Evolutionary conservation across 2,888 invertebrate genomes (phyloP).

Genomic region (Synanthedon vespiformis): DNA sequence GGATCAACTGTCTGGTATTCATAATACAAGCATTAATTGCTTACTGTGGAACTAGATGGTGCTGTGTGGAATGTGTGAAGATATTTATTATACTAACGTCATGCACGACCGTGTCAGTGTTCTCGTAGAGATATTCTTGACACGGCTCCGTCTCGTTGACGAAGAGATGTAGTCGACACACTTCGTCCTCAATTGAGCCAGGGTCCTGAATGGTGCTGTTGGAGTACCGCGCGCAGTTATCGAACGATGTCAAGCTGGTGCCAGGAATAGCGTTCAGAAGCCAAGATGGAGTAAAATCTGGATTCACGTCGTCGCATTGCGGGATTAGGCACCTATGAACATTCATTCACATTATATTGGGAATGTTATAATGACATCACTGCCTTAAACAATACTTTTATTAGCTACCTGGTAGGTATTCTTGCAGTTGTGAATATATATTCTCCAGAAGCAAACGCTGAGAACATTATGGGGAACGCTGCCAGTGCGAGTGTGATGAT

Average conservation of each 20-base stretch:
- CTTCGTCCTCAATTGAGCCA: constrained; percentile 7
- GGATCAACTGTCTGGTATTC: too few species aligned
- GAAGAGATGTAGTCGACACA: constrained; percentile 43
- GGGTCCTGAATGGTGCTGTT: constrained; percentile 17
- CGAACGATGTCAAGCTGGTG: constrained; percentile 25
- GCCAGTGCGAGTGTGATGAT: constrained; percentile 41
- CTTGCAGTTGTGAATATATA: constrained; percentile 59
- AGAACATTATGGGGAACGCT: constrained; percentile 50
- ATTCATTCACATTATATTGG: background rate
- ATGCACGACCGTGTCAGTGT: constrained; percentile 46
- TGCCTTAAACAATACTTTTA: background rate
- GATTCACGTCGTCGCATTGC: constrained; percentile 36
- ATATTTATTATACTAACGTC: constrained; percentile 34
- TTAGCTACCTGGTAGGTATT: constrained; percentile 41
- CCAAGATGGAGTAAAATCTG: constrained; percentile 40
- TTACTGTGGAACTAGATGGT: too few species aligned
- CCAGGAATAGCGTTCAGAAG: constrained; percentile 39
- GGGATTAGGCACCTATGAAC: constrained; percentile 38
- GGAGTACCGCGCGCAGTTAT: constrained; percentile 35
- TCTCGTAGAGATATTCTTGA: constrained; percentile 39
- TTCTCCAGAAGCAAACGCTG: constrained; percentile 54
- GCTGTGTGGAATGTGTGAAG: too few species aligned
- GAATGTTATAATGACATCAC: background rate
- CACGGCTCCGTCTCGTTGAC: constrained; percentile 22
- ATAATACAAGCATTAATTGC: too few species aligned